A percentile compares a stretch with the other conserved stretches of the same genome.
Evolutionary conservation across 2,113 vertebrate species (phyloP).

Genomic region (Ceyx margarethae): DNA sequence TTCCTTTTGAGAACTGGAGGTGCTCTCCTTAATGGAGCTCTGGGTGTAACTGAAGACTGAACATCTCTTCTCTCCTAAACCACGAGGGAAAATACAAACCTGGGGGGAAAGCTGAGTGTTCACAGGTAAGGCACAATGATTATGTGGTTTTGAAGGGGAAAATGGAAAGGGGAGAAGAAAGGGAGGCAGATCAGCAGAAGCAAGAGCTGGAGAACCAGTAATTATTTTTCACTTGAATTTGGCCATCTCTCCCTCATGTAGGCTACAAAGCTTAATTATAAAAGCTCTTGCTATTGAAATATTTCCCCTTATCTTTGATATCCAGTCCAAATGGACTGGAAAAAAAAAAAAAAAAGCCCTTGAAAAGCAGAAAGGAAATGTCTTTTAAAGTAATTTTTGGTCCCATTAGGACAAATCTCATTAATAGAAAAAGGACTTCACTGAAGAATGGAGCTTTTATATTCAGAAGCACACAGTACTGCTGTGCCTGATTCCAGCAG

Average conservation of each 20-base stretch:
- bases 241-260: constrained; percentile 43
- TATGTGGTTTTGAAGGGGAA: background rate
- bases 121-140: background rate
- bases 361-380: constrained; percentile 59
- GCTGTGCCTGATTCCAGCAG: constrained; percentile 22
- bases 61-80: background rate
- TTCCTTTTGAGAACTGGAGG: background rate
- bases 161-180: background rate
- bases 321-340: constrained; percentile 54
- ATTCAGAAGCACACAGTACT: constrained; percentile 7
- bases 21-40: background rate
- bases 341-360: constrained; percentile 9
- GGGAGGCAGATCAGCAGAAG: background rate
- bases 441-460: constrained; percentile 57
- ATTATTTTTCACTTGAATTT: constrained; percentile 65
- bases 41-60: background rate
- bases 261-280: constrained; percentile 61
- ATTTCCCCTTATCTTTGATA: constrained; percentile 64
- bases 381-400: constrained; percentile 58
- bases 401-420: constrained; percentile 58
- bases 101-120: background rate
- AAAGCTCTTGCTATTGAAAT: constrained; percentile 56
- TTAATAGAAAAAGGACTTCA: constrained; percentile 58
- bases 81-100: background rate
- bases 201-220: constrained; percentile 28